Conservation (phyloP, 2,113 vertebrate species). For the Cepphus grylle region DNA sequence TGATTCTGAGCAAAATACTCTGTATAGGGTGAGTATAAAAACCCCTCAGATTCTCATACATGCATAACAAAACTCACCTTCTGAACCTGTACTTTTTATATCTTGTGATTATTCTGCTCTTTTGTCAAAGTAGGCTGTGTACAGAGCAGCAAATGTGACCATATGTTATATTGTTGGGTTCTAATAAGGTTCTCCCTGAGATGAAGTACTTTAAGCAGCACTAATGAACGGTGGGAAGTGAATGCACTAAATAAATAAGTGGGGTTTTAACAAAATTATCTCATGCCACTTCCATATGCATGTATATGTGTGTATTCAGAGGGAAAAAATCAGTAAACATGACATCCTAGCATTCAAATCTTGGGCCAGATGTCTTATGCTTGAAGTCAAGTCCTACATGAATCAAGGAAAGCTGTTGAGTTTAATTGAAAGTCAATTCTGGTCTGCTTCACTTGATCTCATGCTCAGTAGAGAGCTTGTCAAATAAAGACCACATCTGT, state of each 20-base stretch:
- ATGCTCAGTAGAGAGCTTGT: neutral
- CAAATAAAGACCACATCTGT: neutral
- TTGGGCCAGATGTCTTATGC: neutral
- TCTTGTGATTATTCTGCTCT: neutral
- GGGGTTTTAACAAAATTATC: neutral
- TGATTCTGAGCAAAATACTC: neutral
- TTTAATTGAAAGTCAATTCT: neutral
- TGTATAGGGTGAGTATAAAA: neutral
- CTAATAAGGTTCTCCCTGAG: neutral
- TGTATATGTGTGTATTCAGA: neutral
- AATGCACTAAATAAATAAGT: slow-evolving; percentile 3
- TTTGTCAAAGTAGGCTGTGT: neutral
- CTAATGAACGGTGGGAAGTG: neutral
- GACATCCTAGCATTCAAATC: neutral
- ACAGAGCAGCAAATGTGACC: neutral
- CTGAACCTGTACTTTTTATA: neutral
- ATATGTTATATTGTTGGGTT: neutral
- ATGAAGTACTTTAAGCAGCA: neutral
- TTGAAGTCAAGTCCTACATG: neutral
- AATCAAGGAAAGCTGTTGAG: slow-evolving; percentile 1
- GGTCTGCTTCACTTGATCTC: neutral
- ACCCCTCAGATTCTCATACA: neutral
- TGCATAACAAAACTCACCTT: neutral
- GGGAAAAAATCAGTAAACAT: neutral
- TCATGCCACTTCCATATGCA: neutral